Conservation (phyloP, 2,797 vertebrate species). For the Tamandua tetradactyla region DNA sequence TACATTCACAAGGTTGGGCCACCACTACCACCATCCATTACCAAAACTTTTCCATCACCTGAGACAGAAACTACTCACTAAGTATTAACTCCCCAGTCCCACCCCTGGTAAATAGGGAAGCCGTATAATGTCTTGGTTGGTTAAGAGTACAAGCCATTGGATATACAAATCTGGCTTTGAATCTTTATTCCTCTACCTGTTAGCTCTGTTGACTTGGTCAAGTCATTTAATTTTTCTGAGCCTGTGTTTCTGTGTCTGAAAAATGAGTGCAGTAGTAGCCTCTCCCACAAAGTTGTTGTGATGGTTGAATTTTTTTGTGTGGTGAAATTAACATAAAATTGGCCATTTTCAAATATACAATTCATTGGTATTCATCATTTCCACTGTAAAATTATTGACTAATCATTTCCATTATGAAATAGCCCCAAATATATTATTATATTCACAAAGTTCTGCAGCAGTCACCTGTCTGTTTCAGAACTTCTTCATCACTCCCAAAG, state of each 20-base stretch:
- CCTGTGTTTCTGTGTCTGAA: slow-evolving; percentile 8
- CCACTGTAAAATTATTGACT: too few species aligned
- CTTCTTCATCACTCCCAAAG: too few species aligned
- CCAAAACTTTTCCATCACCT: too few species aligned
- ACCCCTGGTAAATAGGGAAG: slow-evolving; percentile 24
- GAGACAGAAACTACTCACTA: too few species aligned
- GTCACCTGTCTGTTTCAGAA: too few species aligned
- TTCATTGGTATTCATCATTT: too few species aligned
- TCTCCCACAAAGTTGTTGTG: neutral
- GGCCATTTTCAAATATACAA: neutral
- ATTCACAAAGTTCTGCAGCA: too few species aligned
- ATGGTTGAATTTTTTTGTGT: neutral
- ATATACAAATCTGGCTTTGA: neutral
- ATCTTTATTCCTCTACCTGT: neutral
- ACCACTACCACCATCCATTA: too few species aligned
- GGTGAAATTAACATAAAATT: neutral
- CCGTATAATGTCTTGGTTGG: neutral
- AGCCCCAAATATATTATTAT: too few species aligned
- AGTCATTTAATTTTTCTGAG: too few species aligned
- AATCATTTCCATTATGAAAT: slow-evolving; percentile 17
- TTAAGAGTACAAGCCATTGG: neutral
- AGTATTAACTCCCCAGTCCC: too few species aligned
- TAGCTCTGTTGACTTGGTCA: neutral
- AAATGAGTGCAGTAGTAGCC: neutral
- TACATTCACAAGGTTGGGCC: too few species aligned